phyloP scores from a whole-genome alignment of 2,113 vertebrate species.

The Lepus timidus region DNA sequence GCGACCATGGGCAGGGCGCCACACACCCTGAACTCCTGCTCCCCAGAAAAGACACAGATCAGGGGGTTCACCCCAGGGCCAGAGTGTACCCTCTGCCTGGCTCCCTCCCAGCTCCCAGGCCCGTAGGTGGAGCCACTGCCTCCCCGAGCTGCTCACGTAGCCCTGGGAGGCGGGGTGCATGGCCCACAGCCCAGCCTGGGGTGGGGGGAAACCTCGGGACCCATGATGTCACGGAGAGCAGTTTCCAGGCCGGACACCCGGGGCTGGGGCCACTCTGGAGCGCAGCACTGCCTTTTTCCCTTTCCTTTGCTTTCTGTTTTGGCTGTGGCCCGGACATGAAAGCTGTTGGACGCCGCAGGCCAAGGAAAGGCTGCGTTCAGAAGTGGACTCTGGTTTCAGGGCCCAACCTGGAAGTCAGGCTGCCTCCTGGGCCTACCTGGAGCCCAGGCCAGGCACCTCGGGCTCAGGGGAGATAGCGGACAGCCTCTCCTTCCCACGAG shows the following conservation, averaged over 20 bases:
- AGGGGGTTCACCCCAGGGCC: background rate
- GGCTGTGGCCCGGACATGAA: slow-evolving; percentile 57
- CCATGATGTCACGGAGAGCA: slow-evolving; percentile 51
- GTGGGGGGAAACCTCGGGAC: background rate
- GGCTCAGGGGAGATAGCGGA: too few relatives aligned
- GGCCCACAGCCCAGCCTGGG: slow-evolving; percentile 4
- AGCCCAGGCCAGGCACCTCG: background rate
- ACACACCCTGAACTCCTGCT: background rate
- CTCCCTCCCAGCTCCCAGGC: slow-evolving; percentile 41
- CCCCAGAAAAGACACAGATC: background rate
- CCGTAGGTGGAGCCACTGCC: background rate
- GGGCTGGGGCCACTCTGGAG: slow-evolving; percentile 60
- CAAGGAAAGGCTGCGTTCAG: background rate
- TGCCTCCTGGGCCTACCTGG: background rate
- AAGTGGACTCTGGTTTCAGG: slow-evolving; percentile 19
- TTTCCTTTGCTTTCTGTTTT: slow-evolving; percentile 63
- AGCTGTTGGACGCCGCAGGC: background rate
- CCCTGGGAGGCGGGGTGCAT: slow-evolving; percentile 1
- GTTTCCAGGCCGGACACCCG: slow-evolving; percentile 41
- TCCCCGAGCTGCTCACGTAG: background rate
- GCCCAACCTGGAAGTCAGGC: background rate
- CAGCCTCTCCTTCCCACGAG: background rate
- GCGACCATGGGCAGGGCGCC: background rate
- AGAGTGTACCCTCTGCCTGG: background rate
- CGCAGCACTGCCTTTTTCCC: background rate